Percentiles rank a stretch among this genome's conserved stretches.
These are phyloP conservation scores for Drosophila demipolita DNA, from an alignment of 2,888 invertebrate species.

Conservation along the genomic window DNA sequence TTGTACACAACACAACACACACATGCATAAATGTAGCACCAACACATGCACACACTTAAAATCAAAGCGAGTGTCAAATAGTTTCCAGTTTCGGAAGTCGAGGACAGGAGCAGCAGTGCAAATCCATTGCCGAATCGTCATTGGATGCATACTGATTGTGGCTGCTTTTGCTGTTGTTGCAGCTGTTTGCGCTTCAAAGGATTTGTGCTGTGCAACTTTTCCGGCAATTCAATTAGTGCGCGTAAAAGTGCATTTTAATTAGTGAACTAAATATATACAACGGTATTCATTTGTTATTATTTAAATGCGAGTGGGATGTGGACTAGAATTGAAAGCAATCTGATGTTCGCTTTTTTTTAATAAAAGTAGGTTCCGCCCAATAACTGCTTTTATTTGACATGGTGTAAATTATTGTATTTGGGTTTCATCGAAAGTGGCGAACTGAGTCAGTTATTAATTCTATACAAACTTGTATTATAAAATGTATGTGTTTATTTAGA, in stretches of 20 bases:
- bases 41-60: background rate
- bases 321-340: background rate
- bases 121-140: slow-evolving; percentile 3
- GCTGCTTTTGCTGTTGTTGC: slow-evolving; percentile 5
- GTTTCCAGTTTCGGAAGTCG: slow-evolving; percentile 8
- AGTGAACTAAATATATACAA: background rate
- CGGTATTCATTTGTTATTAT: background rate
- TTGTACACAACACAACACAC: slow-evolving; percentile 16
- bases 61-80: slow-evolving; percentile 6
- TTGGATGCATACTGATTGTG: slow-evolving; percentile 16
- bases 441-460: background rate
- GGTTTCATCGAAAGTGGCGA: background rate
- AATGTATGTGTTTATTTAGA: background rate
- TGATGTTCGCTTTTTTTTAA: background rate
- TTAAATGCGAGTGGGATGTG: background rate
- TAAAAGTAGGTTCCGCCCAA: background rate
- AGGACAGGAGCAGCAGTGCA: background rate
- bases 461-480: background rate
- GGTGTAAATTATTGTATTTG: background rate
- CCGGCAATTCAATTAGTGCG: slow-evolving; percentile 36
- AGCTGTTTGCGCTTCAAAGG: background rate
- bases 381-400: background rate
- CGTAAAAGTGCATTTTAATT: slow-evolving; percentile 24
- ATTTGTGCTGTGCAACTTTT: slow-evolving; percentile 2
- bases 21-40: background rate